Conservation (phyloP, 2,113 vertebrate genomes). For the Dromas ardeola region DNA sequence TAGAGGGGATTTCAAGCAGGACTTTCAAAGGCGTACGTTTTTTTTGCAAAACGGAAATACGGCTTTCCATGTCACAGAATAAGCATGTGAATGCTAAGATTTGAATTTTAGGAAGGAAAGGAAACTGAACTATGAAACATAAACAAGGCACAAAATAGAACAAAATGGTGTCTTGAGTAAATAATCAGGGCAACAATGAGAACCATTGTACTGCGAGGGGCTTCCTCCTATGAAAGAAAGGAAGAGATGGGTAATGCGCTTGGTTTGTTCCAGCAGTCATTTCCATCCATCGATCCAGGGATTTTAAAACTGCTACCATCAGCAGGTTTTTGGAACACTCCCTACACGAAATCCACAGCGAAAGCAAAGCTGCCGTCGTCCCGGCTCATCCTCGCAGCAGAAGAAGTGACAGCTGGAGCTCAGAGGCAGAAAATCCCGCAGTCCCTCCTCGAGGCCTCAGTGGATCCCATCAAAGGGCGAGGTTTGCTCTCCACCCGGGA, state of each 20-base stretch:
- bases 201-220: background rate
- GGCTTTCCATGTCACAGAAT: background rate
- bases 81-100: background rate
- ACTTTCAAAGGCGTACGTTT: background rate
- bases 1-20: background rate
- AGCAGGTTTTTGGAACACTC: background rate
- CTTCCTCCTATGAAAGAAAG: constrained; percentile 5
- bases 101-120: constrained; percentile 15
- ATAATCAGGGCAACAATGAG: background rate
- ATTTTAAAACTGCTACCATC: constrained; percentile 4
- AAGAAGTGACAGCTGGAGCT: constrained; percentile 41
- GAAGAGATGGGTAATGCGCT: background rate
- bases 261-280: background rate
- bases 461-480: constrained; percentile 10
- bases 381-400: background rate
- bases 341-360: background rate
- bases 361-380: background rate
- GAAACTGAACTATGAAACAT: background rate
- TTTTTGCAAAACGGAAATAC: background rate
- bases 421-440: background rate
- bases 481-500: background rate
- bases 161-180: constrained; percentile 8
- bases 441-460: background rate
- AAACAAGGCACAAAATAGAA: constrained; percentile 26
- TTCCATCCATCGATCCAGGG: background rate